Conservation (phyloP, 2,797 vertebrate genomes). For the Enteromius fasciolatus region DNA sequence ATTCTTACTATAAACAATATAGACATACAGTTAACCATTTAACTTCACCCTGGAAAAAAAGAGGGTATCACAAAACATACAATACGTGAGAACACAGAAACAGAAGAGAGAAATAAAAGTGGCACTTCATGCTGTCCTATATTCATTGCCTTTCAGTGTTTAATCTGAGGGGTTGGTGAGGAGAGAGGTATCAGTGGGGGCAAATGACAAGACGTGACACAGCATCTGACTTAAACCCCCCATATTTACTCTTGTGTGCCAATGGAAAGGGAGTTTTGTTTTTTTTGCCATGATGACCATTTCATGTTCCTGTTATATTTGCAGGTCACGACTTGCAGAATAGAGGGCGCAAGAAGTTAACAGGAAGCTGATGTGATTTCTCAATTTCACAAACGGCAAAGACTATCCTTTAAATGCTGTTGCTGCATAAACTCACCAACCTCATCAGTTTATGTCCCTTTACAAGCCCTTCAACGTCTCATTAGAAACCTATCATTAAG, state of each 20-base stretch:
- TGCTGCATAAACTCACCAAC: not conserved
- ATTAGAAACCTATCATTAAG: not conserved
- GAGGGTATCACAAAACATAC: not conserved
- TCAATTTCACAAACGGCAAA: not conserved
- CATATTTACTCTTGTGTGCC: not conserved
- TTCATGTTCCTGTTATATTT: not conserved
- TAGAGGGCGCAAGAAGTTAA: not conserved
- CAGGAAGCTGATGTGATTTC: not conserved
- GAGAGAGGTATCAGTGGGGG: constrained; percentile 31
- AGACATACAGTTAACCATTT: not conserved
- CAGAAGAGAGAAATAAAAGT: constrained; percentile 22
- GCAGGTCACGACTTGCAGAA: not conserved
- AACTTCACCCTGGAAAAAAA: not conserved
- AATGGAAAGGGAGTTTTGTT: not conserved
- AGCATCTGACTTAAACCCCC: constrained; percentile 21
- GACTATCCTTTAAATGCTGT: constrained; percentile 1
- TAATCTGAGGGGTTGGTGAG: constrained; percentile 65
- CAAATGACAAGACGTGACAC: constrained; percentile 44
- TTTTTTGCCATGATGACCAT: not conserved
- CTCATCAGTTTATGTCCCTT: not conserved
- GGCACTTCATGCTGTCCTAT: constrained; percentile 72
- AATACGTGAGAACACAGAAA: not conserved
- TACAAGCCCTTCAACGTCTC: not conserved
- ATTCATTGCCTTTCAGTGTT: constrained; percentile 61
- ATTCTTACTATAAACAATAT: not conserved